phyloP scores from a whole-genome alignment of 2,113 vertebrate genomes.

The Plotosus lineatus region DNA sequence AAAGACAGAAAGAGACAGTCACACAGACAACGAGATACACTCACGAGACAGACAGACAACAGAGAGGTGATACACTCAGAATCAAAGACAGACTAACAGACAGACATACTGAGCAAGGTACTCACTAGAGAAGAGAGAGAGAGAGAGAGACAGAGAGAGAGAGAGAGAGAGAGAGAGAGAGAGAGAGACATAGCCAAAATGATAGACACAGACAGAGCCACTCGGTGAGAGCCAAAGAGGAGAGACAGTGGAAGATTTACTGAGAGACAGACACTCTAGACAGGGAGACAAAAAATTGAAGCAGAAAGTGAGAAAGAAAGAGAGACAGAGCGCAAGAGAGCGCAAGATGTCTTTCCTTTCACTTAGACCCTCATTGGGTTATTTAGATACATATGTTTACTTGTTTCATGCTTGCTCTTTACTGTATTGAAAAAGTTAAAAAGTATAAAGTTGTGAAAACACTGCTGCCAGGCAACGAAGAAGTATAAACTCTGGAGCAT shows the following conservation, averaged over 20 bases:
- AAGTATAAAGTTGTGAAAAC: background rate
- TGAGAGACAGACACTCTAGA: conserved; percentile 56
- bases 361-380: background rate
- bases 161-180: background rate
- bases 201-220: background rate
- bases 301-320: background rate
- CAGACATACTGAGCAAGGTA: background rate
- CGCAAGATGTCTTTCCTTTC: background rate
- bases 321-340: background rate
- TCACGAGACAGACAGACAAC: background rate
- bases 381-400: background rate
- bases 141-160: background rate
- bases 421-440: no score
- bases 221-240: conserved; percentile 46
- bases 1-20: background rate
- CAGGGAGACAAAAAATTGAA: background rate
- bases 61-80: background rate
- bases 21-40: background rate
- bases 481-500: background rate
- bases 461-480: background rate
- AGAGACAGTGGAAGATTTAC: conserved; percentile 45
- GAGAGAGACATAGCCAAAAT: background rate
- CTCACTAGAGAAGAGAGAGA: background rate
- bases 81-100: background rate
- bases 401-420: background rate